Conservation (phyloP, 2,888 invertebrate species). For the Zygaena filipendulae region DNA sequence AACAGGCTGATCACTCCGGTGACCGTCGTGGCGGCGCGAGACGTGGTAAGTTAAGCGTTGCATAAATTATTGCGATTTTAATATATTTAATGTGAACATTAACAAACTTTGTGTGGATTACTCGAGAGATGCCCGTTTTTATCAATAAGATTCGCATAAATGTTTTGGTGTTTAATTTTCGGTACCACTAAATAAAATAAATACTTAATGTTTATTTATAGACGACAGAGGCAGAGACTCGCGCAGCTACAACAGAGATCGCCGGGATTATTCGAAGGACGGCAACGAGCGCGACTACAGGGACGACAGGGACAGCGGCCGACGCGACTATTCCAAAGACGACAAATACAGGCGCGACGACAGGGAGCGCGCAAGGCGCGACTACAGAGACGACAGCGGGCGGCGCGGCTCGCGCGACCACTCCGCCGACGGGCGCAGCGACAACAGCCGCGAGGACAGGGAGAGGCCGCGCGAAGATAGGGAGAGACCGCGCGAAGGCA, state of each 20-base stretch:
- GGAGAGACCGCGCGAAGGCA: conserved; percentile 17
- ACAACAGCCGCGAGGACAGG: conserved; percentile 21
- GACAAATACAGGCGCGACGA: conserved; percentile 24
- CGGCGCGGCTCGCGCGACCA: conserved; percentile 18
- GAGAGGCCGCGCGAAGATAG: conserved; percentile 22
- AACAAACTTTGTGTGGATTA: too few relatives aligned
- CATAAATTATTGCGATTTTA: conserved; percentile 2
- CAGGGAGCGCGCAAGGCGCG: conserved; percentile 19
- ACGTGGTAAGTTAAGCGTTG: conserved; percentile 44
- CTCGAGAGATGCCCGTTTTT: too few relatives aligned
- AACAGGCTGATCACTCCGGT: conserved; percentile 53
- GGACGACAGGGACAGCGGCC: conserved; percentile 15
- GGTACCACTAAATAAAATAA: too few relatives aligned
- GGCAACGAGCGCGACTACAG: conserved; percentile 9
- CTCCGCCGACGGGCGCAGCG: conserved; percentile 17
- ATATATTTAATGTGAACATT: too few relatives aligned
- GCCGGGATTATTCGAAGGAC: conserved; percentile 23
- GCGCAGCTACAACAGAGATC: conserved; percentile 42
- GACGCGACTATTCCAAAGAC: conserved; percentile 20
- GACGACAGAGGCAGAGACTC: conserved; percentile 41
- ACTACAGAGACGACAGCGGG: conserved; percentile 14
- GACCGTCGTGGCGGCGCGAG: conserved; percentile 48
- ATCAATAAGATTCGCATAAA: too few relatives aligned
- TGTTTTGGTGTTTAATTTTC: too few relatives aligned
- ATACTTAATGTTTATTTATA: too few relatives aligned